Evolutionary conservation across 2,888 invertebrate species (phyloP), one percentile per base, ranked within the genome.

Genomic region (Yponomeuta cagnagella): DNA sequence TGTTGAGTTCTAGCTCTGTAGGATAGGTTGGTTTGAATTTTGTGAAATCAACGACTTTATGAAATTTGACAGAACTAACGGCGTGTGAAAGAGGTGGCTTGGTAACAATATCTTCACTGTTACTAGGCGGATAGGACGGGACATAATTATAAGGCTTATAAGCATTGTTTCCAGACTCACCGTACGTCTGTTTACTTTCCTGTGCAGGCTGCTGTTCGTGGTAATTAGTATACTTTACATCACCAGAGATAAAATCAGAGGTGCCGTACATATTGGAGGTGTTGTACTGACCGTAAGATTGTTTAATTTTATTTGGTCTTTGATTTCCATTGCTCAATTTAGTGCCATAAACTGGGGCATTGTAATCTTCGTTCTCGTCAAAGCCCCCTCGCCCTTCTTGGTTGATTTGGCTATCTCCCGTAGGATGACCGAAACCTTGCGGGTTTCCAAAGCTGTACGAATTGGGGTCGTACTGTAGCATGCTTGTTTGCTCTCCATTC

Each of bases 21-120:
- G 83, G 85, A 79, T 87, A 86, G 71, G 79, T 82, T 70, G 82
- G 83, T 69, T 84, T 85, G 15, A 81, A 74, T 72, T 87, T 87
- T 1, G 89, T 89, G 73, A 89, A 92, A 77, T 91, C 91, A 6
- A 90, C 79, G 2, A 89, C 84, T 80, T 84, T 86, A 12, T 83
- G 87, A 78, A 85, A 90, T 73, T 88, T 86, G 9, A 84, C 72
- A 63, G 66, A 64, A 76, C 69, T 73, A 77, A 78, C 31, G 76
- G 66, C 48, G 33, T 52, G 72, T 72, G 78, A 79, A 31, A 79
- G 73, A 23, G 76, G 71, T 9, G 81, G 74, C 72, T 84, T 82
- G 23, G 76, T 74, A 72, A 76, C 78, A 68, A 84, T 81, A 31
- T 83, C 81, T 52, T 75, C 74, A 71, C 80, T 80, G 31, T 76